These are phyloP conservation scores for Oriolus oriolus DNA, from an alignment of 2,113 vertebrate genomes.

Conservation along the genomic window DNA sequence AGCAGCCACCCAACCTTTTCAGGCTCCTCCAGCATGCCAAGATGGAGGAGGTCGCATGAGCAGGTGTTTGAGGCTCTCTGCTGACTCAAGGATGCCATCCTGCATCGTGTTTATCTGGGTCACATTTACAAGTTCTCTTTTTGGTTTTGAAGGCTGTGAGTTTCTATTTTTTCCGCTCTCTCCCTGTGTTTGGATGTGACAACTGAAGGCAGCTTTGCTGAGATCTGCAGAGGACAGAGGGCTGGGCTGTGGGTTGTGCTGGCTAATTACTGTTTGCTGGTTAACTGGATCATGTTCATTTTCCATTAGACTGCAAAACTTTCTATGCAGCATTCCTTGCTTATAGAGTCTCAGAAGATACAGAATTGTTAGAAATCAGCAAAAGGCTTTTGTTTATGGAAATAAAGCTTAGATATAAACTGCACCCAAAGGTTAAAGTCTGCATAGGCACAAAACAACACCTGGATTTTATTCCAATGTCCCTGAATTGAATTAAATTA, in stretches of 20 bases:
- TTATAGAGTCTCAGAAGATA: not conserved
- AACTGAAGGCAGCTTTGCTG: not conserved
- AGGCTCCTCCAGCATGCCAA: not conserved
- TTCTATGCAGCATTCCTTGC: not conserved
- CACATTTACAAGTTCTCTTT: conserved; percentile 15
- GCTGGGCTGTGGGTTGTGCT: rapidly evolving
- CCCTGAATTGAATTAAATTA: not conserved
- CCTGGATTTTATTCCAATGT: not conserved
- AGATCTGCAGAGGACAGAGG: not conserved
- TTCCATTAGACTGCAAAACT: not conserved
- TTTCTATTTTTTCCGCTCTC: not conserved
- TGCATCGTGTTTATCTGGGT: not conserved
- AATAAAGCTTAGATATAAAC: not conserved
- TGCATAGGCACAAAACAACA: not conserved
- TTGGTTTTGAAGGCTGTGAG: not conserved
- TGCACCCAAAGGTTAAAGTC: not conserved
- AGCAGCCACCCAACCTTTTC: not conserved
- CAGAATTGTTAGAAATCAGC: not conserved
- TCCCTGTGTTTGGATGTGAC: not conserved
- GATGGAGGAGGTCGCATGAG: rapidly evolving
- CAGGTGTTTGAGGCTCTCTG: not conserved
- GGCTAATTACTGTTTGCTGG: not conserved
- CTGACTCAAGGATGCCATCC: not conserved
- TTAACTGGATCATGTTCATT: not conserved
- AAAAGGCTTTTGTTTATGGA: not conserved